These are phyloP conservation scores for Horisme vitalbata DNA, from an alignment of 2,888 invertebrate species.

Conservation along the genomic window DNA sequence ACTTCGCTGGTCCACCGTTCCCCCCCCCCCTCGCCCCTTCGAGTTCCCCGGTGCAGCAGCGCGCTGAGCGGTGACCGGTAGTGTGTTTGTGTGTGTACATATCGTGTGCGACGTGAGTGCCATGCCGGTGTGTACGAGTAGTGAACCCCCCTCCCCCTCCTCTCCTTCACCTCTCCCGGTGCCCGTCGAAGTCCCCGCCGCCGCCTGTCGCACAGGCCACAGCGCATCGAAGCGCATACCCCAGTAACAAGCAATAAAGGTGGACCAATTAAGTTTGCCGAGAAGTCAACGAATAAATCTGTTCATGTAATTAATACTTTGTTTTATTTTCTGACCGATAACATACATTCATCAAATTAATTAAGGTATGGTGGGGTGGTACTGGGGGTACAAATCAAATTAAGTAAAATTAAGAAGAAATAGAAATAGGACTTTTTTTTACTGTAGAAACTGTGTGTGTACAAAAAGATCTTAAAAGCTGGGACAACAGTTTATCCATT, in stretches of 20 bases:
- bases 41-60: slow-evolving; percentile 17
- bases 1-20: slow-evolving; percentile 73
- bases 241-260: slow-evolving; percentile 51
- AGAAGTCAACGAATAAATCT: slow-evolving; percentile 79
- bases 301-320: slow-evolving; percentile 51
- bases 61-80: slow-evolving; percentile 46
- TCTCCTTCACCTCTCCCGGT: neutral
- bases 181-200: slow-evolving; percentile 3
- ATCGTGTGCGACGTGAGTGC: too few species aligned
- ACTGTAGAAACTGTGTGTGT: too few species aligned
- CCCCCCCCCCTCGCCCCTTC: slow-evolving; percentile 38
- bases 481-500: too few species aligned
- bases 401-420: too few species aligned
- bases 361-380: too few species aligned
- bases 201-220: slow-evolving; percentile 36
- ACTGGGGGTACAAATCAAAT: too few species aligned
- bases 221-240: slow-evolving; percentile 45
- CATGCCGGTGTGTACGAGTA: too few species aligned
- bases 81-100: slow-evolving; percentile 3
- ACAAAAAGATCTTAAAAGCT: too few species aligned
- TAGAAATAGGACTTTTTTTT: too few species aligned
- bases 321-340: slow-evolving; percentile 13
- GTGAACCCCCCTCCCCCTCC: neutral
- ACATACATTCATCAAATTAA: too few species aligned
- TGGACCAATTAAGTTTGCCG: slow-evolving; percentile 55